phyloP scores from a whole-genome alignment of 1,140 invertebrate species.

The Solen grandis region DNA sequence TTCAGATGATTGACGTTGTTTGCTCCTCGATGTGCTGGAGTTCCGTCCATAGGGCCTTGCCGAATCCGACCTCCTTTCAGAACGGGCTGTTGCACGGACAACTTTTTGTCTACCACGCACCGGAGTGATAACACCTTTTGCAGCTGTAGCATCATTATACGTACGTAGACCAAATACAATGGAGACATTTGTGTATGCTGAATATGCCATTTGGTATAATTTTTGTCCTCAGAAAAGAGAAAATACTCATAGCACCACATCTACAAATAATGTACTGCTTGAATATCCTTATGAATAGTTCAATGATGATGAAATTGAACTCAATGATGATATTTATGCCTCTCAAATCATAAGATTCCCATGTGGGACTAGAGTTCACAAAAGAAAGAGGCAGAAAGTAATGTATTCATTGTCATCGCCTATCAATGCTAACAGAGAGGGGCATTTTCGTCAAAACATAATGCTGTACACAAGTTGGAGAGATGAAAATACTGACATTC shows the following conservation, averaged over 20 bases:
- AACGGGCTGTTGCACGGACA: too few species aligned
- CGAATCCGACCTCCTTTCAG: too few species aligned
- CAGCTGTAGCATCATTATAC: too few species aligned
- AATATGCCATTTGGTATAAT: slow-evolving; percentile 17
- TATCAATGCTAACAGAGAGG: not conserved
- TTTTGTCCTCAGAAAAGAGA: not conserved
- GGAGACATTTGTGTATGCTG: not conserved
- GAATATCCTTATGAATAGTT: not conserved
- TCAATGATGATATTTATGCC: not conserved
- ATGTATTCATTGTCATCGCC: slow-evolving; percentile 10
- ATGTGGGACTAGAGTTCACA: slow-evolving; percentile 25
- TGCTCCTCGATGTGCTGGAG: too few species aligned
- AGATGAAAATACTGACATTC: not conserved
- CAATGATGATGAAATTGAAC: slow-evolving; percentile 5
- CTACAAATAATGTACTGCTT: not conserved
- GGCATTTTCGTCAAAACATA: not conserved
- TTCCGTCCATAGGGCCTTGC: too few species aligned
- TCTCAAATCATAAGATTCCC: slow-evolving; percentile 1
- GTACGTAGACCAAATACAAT: slow-evolving; percentile 9
- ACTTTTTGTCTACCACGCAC: too few species aligned
- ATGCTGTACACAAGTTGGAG: slow-evolving; percentile 16
- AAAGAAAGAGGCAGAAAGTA: slow-evolving; percentile 16
- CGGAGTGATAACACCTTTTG: too few species aligned
- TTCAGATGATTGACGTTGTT: too few species aligned
- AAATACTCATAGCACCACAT: not conserved